These are phyloP conservation scores for Cantharis nigra DNA, from an alignment of 2,888 invertebrate genomes.

Conservation along the genomic window DNA sequence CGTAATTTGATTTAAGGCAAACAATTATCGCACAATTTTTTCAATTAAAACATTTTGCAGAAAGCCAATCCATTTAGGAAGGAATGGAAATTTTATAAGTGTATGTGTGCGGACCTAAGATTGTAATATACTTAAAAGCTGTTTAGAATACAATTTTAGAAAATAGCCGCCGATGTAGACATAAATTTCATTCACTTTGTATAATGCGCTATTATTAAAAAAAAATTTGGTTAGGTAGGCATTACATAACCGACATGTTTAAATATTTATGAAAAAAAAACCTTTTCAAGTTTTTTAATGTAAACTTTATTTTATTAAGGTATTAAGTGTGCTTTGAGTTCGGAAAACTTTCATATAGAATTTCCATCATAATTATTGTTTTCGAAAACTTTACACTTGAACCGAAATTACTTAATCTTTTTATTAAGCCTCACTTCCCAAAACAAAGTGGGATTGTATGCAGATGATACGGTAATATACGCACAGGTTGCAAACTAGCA, in stretches of 20 bases:
- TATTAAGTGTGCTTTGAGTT: no score
- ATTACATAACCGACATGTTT: not conserved
- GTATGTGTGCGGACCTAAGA: not conserved
- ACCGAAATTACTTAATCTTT: no score
- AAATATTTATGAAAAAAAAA: not conserved
- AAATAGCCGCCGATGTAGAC: not conserved
- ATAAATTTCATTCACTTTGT: not conserved
- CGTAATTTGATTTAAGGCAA: not conserved
- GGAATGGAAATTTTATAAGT: not conserved
- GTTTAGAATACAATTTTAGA: not conserved
- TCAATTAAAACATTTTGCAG: not conserved
- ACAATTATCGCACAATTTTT: not conserved
- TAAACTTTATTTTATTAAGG: not conserved
- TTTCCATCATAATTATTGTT: no score
- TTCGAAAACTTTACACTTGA: no score
- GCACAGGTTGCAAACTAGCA: no score
- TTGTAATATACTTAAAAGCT: constrained; percentile 2
- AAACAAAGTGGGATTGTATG: no score
- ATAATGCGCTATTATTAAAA: not conserved
- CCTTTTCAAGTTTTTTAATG: not conserved
- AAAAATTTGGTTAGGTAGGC: not conserved
- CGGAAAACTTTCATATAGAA: no score
- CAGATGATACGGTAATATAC: no score
- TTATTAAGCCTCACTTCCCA: no score
- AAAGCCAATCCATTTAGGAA: not conserved